Evolutionary conservation across 2,113 vertebrate species (phyloP).

Genomic region (Chaetodon auriga): DNA sequence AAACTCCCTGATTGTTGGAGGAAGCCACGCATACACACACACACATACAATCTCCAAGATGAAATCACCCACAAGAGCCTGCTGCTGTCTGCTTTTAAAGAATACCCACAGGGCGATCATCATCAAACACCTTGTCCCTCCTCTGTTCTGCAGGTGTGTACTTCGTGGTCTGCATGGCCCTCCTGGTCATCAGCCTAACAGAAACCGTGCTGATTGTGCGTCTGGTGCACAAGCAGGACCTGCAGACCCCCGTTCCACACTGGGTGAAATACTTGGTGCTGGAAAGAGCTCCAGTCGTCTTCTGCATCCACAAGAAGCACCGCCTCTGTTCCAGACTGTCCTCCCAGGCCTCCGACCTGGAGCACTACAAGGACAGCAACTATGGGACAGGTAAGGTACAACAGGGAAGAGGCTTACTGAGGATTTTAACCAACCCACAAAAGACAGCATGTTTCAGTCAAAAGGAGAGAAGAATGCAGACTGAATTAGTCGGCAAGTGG

Average conservation of each 20-base stretch:
- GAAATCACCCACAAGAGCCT: too few relatives aligned
- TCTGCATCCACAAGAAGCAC: constrained; percentile 88
- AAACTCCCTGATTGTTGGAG: neutral
- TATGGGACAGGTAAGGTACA: constrained; percentile 75
- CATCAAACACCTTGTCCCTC: neutral
- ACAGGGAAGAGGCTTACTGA: neutral
- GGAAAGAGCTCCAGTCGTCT: constrained; percentile 85
- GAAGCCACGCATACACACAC: too few relatives aligned
- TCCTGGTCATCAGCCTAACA: constrained; percentile 94
- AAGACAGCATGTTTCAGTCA: neutral
- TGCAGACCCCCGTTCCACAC: constrained; percentile 90
- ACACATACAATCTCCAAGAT: too few relatives aligned
- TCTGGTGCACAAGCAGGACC: constrained; percentile 95
- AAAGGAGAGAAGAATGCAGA: neutral
- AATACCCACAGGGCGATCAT: neutral
- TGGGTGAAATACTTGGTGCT: constrained; percentile 92
- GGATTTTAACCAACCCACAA: neutral
- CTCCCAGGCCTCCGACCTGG: constrained; percentile 65
- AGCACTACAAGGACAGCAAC: constrained; percentile 82
- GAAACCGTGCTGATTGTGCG: constrained; percentile 96
- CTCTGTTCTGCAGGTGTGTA: constrained; percentile 87
- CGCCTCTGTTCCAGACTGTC: constrained; percentile 78
- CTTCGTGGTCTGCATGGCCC: constrained; percentile 98
- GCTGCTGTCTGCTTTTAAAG: neutral
- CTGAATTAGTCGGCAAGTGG: too few relatives aligned